Percentiles rank a stretch among this genome's conserved stretches.
Conservation (phyloP, 1,140 invertebrate species). For the Musca domestica region DNA sequence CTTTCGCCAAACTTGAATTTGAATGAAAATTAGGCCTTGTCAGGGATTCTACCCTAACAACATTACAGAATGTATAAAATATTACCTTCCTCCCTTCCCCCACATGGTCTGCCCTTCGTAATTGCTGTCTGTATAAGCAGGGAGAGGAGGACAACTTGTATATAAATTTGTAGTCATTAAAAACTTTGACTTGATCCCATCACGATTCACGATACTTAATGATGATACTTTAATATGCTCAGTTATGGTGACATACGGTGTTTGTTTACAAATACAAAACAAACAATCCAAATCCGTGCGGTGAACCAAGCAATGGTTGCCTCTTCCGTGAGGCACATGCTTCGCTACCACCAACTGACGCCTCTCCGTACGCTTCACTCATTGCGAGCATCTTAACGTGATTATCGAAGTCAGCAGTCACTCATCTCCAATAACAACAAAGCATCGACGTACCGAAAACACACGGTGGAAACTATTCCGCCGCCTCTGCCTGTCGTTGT, state of each 20-base stretch:
- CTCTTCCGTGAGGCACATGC: background rate
- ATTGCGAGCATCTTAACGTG: background rate
- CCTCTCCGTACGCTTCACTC: background rate
- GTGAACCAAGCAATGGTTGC: background rate
- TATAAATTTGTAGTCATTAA: slow-evolving; percentile 19
- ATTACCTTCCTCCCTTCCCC: too few species aligned
- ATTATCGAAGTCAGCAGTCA: slow-evolving; percentile 2
- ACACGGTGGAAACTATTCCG: too few species aligned
- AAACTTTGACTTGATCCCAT: slow-evolving; percentile 17
- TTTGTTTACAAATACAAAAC: background rate
- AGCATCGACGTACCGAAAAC: too few species aligned
- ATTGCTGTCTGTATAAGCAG: too few species aligned
- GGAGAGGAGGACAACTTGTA: background rate
- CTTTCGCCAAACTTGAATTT: too few species aligned
- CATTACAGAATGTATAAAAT: too few species aligned
- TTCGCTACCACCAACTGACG: slow-evolving; percentile 11
- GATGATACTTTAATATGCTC: slow-evolving; percentile 18
- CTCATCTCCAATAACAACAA: background rate
- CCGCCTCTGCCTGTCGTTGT: too few species aligned
- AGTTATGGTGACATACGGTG: slow-evolving; percentile 19
- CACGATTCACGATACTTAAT: background rate
- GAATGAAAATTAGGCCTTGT: too few species aligned
- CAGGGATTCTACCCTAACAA: too few species aligned
- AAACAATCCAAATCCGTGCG: background rate
- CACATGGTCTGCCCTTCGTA: too few species aligned